phyloP scores from a whole-genome alignment of 2,113 vertebrate species.

The Spermophilus dauricus region DNA sequence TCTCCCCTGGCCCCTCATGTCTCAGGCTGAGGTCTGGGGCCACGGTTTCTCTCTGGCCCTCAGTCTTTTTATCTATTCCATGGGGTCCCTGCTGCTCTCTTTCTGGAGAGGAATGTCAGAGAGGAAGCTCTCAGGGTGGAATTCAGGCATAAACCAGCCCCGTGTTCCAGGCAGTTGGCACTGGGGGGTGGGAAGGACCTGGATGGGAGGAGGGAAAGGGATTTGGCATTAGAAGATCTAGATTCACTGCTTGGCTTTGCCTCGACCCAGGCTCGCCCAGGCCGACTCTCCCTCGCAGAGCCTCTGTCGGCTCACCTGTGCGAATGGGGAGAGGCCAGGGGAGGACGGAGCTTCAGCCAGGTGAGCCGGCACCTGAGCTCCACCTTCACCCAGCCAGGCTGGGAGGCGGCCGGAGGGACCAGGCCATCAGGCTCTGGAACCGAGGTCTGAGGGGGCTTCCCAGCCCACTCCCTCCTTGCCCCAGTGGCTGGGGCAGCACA shows the following conservation, averaged over 20 bases:
- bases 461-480: neutral
- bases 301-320: neutral
- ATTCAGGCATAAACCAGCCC: neutral
- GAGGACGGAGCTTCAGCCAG: neutral
- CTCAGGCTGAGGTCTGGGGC: neutral
- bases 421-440: neutral
- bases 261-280: neutral
- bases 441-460: neutral
- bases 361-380: neutral
- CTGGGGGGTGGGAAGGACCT: fast-evolving
- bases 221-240: neutral
- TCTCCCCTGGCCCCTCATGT: fast-evolving
- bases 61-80: neutral
- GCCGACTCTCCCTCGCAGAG: neutral
- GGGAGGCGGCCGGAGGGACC: neutral
- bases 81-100: neutral
- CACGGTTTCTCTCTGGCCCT: neutral
- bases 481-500: neutral
- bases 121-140: neutral
- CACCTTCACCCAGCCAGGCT: neutral
- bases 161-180: neutral
- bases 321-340: neutral
- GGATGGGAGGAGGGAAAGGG: neutral
- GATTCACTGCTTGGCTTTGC: neutral
- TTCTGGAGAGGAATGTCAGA: neutral